phyloP scores from a whole-genome alignment of 2,888 invertebrate genomes.

The Habroteleia sp. region DNA sequence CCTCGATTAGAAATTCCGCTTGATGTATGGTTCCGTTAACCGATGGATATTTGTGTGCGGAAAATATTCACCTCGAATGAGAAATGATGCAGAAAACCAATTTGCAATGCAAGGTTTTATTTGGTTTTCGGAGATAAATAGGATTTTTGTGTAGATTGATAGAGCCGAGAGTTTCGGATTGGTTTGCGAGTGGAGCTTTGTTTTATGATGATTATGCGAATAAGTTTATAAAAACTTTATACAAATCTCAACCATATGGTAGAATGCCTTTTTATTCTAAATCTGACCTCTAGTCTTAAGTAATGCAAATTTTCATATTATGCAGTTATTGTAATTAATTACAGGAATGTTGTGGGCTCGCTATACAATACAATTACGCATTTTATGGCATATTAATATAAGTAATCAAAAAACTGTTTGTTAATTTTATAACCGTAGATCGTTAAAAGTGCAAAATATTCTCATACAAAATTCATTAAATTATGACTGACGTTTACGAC shows the following conservation, averaged over 20 bases:
- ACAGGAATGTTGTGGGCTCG: too few species aligned
- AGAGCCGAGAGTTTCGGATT: slow-evolving; percentile 32
- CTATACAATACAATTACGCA: too few species aligned
- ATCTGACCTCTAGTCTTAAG: too few species aligned
- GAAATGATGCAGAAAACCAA: slow-evolving; percentile 25
- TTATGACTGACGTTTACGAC: slow-evolving; percentile 2
- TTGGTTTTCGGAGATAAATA: slow-evolving; percentile 13
- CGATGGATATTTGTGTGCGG: slow-evolving; percentile 16
- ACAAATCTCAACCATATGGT: too few species aligned
- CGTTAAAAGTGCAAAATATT: not conserved
- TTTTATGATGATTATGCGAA: slow-evolving; percentile 48
- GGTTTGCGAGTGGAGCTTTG: slow-evolving; percentile 39
- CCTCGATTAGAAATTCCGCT: slow-evolving; percentile 43
- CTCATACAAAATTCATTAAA: slow-evolving; percentile 2
- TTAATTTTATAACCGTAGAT: too few species aligned
- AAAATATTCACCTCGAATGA: slow-evolving; percentile 24
- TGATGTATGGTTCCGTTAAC: slow-evolving; percentile 32
- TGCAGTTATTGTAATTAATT: too few species aligned
- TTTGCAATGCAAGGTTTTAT: slow-evolving; percentile 12
- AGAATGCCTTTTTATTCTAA: too few species aligned
- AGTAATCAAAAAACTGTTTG: too few species aligned
- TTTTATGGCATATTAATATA: too few species aligned
- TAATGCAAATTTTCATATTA: too few species aligned
- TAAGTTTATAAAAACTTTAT: too few species aligned
- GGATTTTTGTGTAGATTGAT: slow-evolving; percentile 40